Percentiles rank a stretch among this genome's conserved stretches.
Conservation (phyloP, 2,888 invertebrate species). For the Eupithecia vulgata region DNA sequence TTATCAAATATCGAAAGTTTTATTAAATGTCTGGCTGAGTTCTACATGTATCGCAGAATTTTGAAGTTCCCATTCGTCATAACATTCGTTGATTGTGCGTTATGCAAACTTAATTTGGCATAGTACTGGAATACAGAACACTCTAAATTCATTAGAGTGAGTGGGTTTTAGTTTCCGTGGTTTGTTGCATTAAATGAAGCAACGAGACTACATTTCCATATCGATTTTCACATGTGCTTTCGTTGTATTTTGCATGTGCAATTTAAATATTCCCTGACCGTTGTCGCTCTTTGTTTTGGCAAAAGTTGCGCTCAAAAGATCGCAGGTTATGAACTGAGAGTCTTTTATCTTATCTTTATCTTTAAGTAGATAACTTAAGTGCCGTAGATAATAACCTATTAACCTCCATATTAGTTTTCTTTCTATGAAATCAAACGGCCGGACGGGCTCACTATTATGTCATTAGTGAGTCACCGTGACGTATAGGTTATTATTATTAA, state of each 20-base stretch:
- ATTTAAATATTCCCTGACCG: conserved; percentile 3
- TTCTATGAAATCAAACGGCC: not conserved
- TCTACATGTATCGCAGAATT: not conserved
- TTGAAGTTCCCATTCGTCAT: not conserved
- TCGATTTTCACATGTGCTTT: conserved; percentile 6
- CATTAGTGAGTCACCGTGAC: too few relatives aligned
- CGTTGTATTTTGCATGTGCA: not conserved
- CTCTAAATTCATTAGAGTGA: conserved; percentile 36
- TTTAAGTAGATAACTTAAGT: not conserved
- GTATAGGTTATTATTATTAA: too few relatives aligned
- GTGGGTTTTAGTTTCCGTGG: conserved; percentile 29
- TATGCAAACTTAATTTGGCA: conserved; percentile 4
- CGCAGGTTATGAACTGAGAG: not conserved
- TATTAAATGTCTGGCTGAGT: too few relatives aligned
- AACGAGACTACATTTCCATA: conserved; percentile 25
- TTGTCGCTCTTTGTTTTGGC: not conserved
- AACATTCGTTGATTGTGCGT: not conserved
- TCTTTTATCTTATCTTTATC: too few relatives aligned
- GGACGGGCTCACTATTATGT: too few relatives aligned
- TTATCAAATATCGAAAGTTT: too few relatives aligned
- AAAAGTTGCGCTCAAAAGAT: not conserved
- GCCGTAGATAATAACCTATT: not conserved
- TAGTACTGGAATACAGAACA: conserved; percentile 13
- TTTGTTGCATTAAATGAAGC: conserved; percentile 33
- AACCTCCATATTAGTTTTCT: not conserved